Base-by-base conservation (phyloP, 37 sponge, comb jelly and placozoan species). In the Aplysina aerophoba region DNA sequence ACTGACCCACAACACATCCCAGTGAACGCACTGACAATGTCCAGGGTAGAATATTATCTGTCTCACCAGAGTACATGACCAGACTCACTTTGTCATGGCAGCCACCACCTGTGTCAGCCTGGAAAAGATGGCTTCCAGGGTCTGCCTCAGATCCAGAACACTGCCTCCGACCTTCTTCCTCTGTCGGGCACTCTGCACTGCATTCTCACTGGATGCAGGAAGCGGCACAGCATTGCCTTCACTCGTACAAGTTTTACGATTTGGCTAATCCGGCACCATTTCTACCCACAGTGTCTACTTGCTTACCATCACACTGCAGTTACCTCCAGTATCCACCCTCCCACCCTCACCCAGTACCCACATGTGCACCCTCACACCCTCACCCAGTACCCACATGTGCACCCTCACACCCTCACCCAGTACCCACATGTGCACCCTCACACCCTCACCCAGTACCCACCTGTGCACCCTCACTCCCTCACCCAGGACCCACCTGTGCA, bases 61-160 rank as follows among this genome's bases (percentile, higher is more conserved):
- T 12, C 17, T 17, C 59, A 15, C 22, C 27, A 16, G 66, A 20
- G 30, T 30, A n/a, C n/a, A n/a, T n/a, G n/a, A n/a, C 8, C 74
- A 37, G 74, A 28, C 39, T 12, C 30, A 73, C 74, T 73, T 73
- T 37, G 22, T 73, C 8, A 73, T 73, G 40, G 74, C 21, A 8
- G 74, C 74, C 8, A 73, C 31, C 14, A 73, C 11, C 8, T 22
- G 14, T 28, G 74, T 38, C 12, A 73, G 31, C 21, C 37, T 37
- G 8, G 31, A 38, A 28, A 73, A 73, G 38, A 73, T 37, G 6
- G 4, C 41, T 28, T 73, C 74, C 11, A 73, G 74, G 40, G 19
- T 22, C 35, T 73, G 40, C 41, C 41, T 73, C 40, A 73, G 39
- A 31, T 73, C 74, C 74, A 38, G 20, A 8, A 73, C 37, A 34